Evolutionary conservation across 2,113 vertebrate genomes (phyloP).

Genomic region (Sinocyclocheilus anophthalmus): DNA sequence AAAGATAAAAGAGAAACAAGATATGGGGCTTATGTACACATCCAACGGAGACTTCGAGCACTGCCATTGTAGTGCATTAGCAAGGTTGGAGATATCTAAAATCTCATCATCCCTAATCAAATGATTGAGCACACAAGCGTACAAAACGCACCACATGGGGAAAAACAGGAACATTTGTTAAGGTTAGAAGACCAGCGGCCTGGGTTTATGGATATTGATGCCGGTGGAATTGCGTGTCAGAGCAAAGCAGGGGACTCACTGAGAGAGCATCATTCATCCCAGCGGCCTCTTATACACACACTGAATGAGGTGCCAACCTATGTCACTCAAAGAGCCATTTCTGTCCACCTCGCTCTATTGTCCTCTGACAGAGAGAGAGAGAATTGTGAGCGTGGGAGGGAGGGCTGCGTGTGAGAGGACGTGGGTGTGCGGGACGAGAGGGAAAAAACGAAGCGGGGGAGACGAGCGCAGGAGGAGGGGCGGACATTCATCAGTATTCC

Average conservation of each 20-base stretch:
- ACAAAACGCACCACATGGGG: conserved; percentile 22
- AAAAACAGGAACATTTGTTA: conserved; percentile 57
- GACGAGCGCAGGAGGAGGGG: conserved; percentile 32
- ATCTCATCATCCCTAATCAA: conserved; percentile 57
- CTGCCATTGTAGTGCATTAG: conserved; percentile 40
- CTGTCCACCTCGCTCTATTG: conserved; percentile 61
- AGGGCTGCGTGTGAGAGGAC: neutral
- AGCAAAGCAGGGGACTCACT: conserved; percentile 36
- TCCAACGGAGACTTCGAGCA: conserved; percentile 35
- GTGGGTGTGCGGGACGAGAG: neutral
- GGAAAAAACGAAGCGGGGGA: conserved; percentile 7
- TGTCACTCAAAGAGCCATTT: conserved; percentile 63
- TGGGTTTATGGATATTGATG: conserved; percentile 60
- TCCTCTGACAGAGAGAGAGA: conserved; percentile 50
- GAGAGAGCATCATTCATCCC: conserved; percentile 59
- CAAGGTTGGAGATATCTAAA: conserved; percentile 46
- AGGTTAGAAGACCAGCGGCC: conserved; percentile 48
- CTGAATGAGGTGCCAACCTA: conserved; percentile 59
- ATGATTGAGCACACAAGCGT: conserved; percentile 52
- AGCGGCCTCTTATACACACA: conserved; percentile 50
- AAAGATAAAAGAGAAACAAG: conserved; percentile 55
- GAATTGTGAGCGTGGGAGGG: neutral
- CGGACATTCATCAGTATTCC: conserved; percentile 51
- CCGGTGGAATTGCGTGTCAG: conserved; percentile 53
- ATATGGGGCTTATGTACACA: conserved; percentile 53